Evolutionary conservation across 2,113 vertebrate genomes (phyloP), one percentile per base, ranked within the genome.

Genomic region (Forbesichthys papilliferus): DNA sequence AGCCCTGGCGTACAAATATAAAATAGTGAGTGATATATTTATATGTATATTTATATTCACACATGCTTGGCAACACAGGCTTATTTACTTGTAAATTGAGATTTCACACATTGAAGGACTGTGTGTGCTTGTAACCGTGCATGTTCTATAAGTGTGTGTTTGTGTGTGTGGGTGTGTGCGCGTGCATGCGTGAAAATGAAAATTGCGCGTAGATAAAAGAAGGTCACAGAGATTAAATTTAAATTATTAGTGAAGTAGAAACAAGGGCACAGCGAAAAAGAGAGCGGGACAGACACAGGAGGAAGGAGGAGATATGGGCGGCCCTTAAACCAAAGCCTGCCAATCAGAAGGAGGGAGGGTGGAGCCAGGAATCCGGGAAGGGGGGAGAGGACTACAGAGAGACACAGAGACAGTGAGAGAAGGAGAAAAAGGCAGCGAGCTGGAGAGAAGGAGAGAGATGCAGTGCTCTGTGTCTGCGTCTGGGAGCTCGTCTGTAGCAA

Each of bases 381-480:
- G 84, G 78, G 87, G 85, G 79, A 81, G 80, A 61, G 61, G 68
- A 77, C 69, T 52, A 73, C 82, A 82, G 80, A 78, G 78, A 82
- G 81, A 77, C 75, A 79, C 65, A 87, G 83, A 84, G 66, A 59
- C 67, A 84, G 84, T 56, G 72, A 84, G 83, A 73, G 77, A 55
- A 65, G 75, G 65, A 69, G 48, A 53, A 78, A 64, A 62, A 81
- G 71, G 69, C 72, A 76, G 85, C 62, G 56, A 68, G 57, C 77
- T 74, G 62, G 71, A 69, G 61, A 71, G 72, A 72, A 46, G 9
- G 66, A 56, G 59, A 48, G 87, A 87, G 88, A 90, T 90, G 90
- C 82, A 69, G 83, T 58, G 80, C 69, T 78, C 74, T 73, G 65
- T 88, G 88, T 87, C 89, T 82, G 86, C 83, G 79, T 68, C 86